Conservation (phyloP, 2,113 vertebrate species). For the Rhynchomys soricoides region DNA sequence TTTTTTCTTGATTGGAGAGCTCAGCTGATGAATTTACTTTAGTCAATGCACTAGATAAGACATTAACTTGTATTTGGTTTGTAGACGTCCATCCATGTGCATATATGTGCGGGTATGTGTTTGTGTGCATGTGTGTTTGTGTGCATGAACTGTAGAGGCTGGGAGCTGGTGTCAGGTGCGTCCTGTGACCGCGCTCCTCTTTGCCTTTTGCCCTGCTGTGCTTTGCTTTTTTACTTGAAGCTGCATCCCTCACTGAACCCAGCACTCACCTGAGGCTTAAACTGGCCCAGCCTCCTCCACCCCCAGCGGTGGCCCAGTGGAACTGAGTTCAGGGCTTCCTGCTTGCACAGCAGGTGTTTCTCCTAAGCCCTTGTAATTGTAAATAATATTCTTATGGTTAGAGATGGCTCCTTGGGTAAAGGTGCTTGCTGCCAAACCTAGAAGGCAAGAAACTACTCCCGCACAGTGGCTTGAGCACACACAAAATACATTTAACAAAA, state of each 20-base stretch:
- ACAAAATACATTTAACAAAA: background rate
- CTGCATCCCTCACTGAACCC: too few relatives aligned
- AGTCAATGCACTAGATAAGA: background rate
- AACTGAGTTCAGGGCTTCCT: too few relatives aligned
- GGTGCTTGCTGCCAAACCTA: background rate
- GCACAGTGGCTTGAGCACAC: too few relatives aligned
- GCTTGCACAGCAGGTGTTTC: background rate
- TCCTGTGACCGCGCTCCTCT: background rate
- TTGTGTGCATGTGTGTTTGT: background rate
- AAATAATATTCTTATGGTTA: background rate
- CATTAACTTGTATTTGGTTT: background rate
- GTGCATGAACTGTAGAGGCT: background rate
- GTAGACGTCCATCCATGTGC: background rate
- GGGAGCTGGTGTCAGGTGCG: background rate
- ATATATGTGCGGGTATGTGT: fast-evolving
- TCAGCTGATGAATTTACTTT: slow-evolving; percentile 35
- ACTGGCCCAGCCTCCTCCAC: background rate
- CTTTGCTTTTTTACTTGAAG: background rate
- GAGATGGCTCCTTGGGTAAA: background rate
- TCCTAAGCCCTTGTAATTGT: background rate
- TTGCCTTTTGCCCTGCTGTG: background rate
- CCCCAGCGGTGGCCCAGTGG: too few relatives aligned
- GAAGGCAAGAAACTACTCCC: background rate
- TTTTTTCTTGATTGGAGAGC: slow-evolving; percentile 32
- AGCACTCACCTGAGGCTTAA: background rate